Evolutionary conservation across 2,888 invertebrate genomes (phyloP).

Genomic region (Amphipoea oculea): DNA sequence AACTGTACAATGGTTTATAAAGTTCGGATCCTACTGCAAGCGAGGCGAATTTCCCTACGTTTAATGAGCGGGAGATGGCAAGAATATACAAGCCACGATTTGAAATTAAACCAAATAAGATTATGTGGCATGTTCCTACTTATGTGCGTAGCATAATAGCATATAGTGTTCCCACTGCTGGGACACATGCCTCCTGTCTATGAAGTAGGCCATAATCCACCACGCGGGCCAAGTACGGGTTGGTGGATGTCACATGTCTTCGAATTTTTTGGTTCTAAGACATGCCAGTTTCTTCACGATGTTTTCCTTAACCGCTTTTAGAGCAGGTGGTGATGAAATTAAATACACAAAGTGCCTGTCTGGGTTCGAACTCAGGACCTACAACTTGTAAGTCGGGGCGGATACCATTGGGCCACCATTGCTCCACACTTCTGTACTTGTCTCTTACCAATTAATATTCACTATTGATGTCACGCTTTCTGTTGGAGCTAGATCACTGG

Average conservation of each 20-base stretch:
- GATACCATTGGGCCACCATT: neutral
- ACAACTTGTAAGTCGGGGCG: neutral
- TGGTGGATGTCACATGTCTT: neutral
- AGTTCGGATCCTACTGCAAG: constrained; percentile 38
- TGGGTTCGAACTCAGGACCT: neutral
- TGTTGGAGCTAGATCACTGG: neutral
- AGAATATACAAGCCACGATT: constrained; percentile 15
- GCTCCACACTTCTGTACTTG: neutral
- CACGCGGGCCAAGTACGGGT: neutral
- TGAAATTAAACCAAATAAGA: neutral
- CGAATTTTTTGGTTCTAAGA: neutral
- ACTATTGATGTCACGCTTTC: neutral
- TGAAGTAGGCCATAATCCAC: neutral
- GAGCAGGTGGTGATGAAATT: neutral
- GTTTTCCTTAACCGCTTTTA: neutral
- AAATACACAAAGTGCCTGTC: neutral
- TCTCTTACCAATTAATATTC: neutral
- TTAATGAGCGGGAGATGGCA: neutral
- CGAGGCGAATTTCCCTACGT: constrained; percentile 17
- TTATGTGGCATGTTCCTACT: too few species aligned
- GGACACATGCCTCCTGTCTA: neutral
- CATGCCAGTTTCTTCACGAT: neutral
- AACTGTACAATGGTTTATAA: constrained; percentile 58
- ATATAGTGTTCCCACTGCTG: neutral
- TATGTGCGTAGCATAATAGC: neutral